phyloP scores from a whole-genome alignment of 2,888 invertebrate species.

The Nowickia ferox region DNA sequence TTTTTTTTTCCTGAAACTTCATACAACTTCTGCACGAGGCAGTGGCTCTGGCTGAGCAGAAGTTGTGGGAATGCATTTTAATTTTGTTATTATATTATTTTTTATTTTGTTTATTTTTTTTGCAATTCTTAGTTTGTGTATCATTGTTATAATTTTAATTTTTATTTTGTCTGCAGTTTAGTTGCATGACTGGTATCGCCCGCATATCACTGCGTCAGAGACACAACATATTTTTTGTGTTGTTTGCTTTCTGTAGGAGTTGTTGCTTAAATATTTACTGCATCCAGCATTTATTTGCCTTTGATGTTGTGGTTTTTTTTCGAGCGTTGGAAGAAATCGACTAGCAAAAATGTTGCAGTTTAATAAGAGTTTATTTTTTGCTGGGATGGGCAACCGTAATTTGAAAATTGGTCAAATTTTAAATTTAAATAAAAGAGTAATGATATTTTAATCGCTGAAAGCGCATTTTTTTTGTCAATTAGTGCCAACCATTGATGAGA shows the following conservation, averaged over 20 bases:
- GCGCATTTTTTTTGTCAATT: too few species aligned
- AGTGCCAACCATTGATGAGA: too few species aligned
- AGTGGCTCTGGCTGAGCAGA: neutral
- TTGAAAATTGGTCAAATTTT: neutral
- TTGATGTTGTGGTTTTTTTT: neutral
- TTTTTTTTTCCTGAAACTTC: constrained; percentile 33
- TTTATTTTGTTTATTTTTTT: constrained; percentile 1
- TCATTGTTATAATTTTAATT: constrained; percentile 58
- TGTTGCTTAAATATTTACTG: constrained; percentile 48
- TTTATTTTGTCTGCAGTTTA: constrained; percentile 59
- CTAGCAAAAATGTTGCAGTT: constrained; percentile 27
- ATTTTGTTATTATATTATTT: constrained; percentile 30
- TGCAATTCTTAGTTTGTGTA: constrained; percentile 35
- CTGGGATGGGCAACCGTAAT: neutral
- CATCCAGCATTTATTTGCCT: neutral
- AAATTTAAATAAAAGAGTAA: too few species aligned
- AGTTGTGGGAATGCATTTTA: constrained; percentile 58
- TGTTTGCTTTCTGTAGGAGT: constrained; percentile 21
- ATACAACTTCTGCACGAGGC: constrained; percentile 20
- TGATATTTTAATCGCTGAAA: too few species aligned
- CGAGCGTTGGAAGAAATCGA: constrained; percentile 4
- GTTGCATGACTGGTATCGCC: constrained; percentile 64
- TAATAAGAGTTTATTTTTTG: neutral
- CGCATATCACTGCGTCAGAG: constrained; percentile 57
- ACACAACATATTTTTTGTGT: constrained; percentile 1